A percentile compares a stretch with the other conserved stretches of the same genome.
These are phyloP conservation scores for Tridacna crocea DNA, from an alignment of 2,888 invertebrate species.

Conservation along the genomic window DNA sequence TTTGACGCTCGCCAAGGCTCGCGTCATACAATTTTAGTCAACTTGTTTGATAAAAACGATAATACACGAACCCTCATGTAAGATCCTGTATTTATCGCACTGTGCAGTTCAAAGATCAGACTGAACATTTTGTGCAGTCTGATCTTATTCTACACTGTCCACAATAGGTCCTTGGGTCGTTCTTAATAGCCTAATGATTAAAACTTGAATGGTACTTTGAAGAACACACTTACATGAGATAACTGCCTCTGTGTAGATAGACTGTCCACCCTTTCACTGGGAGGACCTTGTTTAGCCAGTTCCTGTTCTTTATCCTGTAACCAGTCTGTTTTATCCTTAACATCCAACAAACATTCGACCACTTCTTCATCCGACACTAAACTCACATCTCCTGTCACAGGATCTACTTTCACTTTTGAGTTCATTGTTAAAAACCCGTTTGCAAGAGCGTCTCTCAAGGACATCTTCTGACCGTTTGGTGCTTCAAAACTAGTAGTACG, in stretches of 20 bases:
- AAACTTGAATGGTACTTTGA: too few species aligned
- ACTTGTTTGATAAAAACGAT: too few species aligned
- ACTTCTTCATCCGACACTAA: constrained; percentile 78
- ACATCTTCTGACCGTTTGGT: constrained; percentile 85
- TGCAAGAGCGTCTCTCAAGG: constrained; percentile 88
- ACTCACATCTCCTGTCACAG: constrained; percentile 73
- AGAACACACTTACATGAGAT: constrained; percentile 64
- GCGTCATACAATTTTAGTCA: too few species aligned
- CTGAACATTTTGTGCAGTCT: too few species aligned
- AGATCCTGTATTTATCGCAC: too few species aligned
- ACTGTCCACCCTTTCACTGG: constrained; percentile 71
- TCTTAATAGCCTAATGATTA: too few species aligned
- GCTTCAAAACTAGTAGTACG: constrained; percentile 74
- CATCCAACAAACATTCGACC: constrained; percentile 78
- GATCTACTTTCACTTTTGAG: constrained; percentile 87
- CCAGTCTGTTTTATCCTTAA: constrained; percentile 81
- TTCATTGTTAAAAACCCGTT: constrained; percentile 89
- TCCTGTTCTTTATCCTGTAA: constrained; percentile 76
- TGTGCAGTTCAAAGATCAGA: too few species aligned
- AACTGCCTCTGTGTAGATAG: constrained; percentile 70
- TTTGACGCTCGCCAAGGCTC: too few species aligned
- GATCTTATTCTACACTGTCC: too few species aligned
- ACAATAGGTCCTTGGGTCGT: too few species aligned
- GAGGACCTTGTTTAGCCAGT: constrained; percentile 70
- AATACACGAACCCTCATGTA: too few species aligned